Conservation (phyloP, 2,113 vertebrate species). For the Nymphicus hollandicus region DNA sequence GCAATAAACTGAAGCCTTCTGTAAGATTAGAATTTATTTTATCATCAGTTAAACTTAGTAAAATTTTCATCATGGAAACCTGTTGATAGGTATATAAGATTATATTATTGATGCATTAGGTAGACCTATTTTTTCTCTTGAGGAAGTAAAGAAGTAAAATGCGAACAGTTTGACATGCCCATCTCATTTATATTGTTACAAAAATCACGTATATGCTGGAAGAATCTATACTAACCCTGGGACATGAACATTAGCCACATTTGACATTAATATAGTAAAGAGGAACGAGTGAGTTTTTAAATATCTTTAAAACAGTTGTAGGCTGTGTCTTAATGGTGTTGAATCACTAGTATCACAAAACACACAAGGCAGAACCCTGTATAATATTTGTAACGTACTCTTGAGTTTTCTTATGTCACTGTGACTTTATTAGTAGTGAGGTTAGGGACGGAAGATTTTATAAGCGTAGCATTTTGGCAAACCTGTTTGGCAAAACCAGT, state of each 20-base stretch:
- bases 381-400: background rate
- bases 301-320: background rate
- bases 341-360: background rate
- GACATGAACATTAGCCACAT: accelerated
- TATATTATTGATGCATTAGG: background rate
- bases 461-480: background rate
- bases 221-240: background rate
- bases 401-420: background rate
- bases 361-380: background rate
- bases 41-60: background rate
- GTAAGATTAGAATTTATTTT: background rate
- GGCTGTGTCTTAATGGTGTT: background rate
- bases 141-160: background rate
- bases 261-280: background rate
- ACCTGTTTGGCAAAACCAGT: background rate
- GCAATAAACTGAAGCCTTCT: background rate
- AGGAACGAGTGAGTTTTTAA: background rate
- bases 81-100: background rate
- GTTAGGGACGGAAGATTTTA: background rate
- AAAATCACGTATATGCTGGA: background rate
- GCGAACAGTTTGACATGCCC: background rate
- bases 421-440: background rate
- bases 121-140: background rate
- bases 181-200: background rate
- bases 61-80: background rate